Base-by-base conservation (phyloP, 2,113 vertebrate species). In the Micronycteris hirsuta region DNA sequence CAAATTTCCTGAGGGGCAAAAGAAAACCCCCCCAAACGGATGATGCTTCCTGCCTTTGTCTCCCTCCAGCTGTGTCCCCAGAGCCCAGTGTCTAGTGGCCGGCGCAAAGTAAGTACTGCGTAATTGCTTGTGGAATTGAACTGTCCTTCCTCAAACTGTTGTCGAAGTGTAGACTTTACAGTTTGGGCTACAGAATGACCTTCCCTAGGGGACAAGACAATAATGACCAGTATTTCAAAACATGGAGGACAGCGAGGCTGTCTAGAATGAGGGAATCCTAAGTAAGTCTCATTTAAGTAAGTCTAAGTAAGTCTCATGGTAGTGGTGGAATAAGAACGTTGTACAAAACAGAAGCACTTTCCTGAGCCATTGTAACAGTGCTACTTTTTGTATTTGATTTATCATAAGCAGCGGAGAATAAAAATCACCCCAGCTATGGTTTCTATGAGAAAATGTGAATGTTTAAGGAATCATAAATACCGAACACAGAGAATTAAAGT, bases 261-360 rank as follows among this genome's bases (percentile, higher is more conserved):
- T 61, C 80, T 73, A 52, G 13, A 47, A 4, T 65, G 58, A 63
- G 56, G 49, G 8, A 61, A 47, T 54, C 28, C 4, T 1, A 67
- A 85, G 81, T n/a, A 89, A 90, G 89, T 90, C 14, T 63, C 49
- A 63, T 56, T 93, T 94, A n/a, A n/a, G n/a, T n/a, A n/a, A n/a
- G n/a, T n/a, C 4, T 1, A 67, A 85, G 81, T n/a, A 89, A 90
- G 89, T 90, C 14, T 63, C 49, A 45, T 81, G 11, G 17, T 56
- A 89, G 56, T 7, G 61, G 45, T 36, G 41, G 17, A 76, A 76
- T 86, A 70, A 88, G 74, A 9, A 43, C 22, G 33, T 74, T 93
- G 81, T 88, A 78, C 16, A 28, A 92, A 71, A 84, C 22, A 76
- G n/a, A 88, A 83, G 52, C 31, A 26, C 0, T 45, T 65, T 74